Base-by-base conservation (phyloP, 1,140 invertebrate genomes). In the Euwallacea similis region DNA sequence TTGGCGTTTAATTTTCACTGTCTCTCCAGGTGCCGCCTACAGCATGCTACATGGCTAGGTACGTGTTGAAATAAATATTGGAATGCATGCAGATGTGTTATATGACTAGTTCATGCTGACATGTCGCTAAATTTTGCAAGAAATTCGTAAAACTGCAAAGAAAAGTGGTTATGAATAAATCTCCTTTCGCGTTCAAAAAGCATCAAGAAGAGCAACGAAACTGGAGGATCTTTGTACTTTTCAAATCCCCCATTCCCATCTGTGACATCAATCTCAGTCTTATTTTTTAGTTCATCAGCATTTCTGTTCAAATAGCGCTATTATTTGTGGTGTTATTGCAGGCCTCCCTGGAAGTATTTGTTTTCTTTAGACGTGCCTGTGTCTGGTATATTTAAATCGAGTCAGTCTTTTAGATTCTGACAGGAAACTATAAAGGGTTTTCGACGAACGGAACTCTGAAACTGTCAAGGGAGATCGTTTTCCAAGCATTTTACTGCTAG, bases 381-480 rank as follows among this genome's bases (percentile, higher is more conserved):
- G 63, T 65, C 63, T 65, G 63, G 63, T 65, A 65, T 65, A 65
- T 65, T 65, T 65, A 65, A 65, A 63, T 63, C 63, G 62, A 16
- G 62, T 64, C 62, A 43, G 42, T 42, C 33, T 65, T 53, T 65
- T 42, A 53, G 46, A 65, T 54, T 65, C 46, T 53, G 63, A 54
- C 63, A 65, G 63, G 63, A 65, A 65, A 41, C 63, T 11, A 50
- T 65, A 65, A 65, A 65, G 63, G 33, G 63, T 54, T 62, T 65
- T 65, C 63, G 63, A 65, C 46, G 33, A 65, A 65, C 63, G 47
- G 21, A 16, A 65, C 33, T 21, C 16, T 65, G 47, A 65, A 65
- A 65, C 63, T 65, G 63, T 65, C 63, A 65, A 54, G 63, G 42
- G 13, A 43, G 63, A 2, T 41, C 63, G 46, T 54, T 21, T 55